phyloP scores from a whole-genome alignment of 2,113 vertebrate species.

The Scolopax mira region DNA sequence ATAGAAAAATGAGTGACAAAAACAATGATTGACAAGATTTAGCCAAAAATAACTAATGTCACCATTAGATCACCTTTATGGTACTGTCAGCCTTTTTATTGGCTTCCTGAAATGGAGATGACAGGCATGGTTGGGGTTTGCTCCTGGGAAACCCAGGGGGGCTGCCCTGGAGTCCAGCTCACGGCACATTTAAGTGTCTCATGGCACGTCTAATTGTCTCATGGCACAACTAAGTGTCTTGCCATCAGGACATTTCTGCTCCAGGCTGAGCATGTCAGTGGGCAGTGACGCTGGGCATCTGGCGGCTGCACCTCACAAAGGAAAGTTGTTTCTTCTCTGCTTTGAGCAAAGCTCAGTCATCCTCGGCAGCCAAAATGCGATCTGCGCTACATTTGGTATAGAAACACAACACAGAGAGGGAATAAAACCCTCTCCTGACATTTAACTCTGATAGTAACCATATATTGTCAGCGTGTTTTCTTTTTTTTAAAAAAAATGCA shows the following conservation, averaged over 20 bases:
- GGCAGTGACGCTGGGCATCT: rapidly evolving
- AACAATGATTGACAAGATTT: neutral
- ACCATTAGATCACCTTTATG: rapidly evolving
- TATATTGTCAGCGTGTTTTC: too few relatives aligned
- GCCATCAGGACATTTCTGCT: rapidly evolving
- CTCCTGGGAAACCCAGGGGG: rapidly evolving
- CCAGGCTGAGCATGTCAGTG: rapidly evolving
- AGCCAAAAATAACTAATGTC: neutral
- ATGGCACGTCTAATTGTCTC: too few relatives aligned
- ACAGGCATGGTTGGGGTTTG: neutral
- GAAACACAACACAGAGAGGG: neutral
- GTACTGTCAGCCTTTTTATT: neutral
- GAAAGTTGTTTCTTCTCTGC: neutral
- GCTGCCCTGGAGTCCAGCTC: neutral
- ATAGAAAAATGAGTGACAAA: neutral
- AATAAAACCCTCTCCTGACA: neutral
- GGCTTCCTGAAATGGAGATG: rapidly evolving
- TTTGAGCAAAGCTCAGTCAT: rapidly evolving
- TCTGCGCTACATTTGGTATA: rapidly evolving
- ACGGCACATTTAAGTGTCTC: rapidly evolving
- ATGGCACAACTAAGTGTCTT: too few relatives aligned
- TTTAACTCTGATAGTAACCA: neutral
- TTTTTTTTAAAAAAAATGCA: neutral
- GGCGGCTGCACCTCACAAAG: rapidly evolving
- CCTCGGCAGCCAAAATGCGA: rapidly evolving